These are phyloP conservation scores for Drosophila saltans DNA, from an alignment of 1,140 invertebrate species.

Conservation along the genomic window DNA sequence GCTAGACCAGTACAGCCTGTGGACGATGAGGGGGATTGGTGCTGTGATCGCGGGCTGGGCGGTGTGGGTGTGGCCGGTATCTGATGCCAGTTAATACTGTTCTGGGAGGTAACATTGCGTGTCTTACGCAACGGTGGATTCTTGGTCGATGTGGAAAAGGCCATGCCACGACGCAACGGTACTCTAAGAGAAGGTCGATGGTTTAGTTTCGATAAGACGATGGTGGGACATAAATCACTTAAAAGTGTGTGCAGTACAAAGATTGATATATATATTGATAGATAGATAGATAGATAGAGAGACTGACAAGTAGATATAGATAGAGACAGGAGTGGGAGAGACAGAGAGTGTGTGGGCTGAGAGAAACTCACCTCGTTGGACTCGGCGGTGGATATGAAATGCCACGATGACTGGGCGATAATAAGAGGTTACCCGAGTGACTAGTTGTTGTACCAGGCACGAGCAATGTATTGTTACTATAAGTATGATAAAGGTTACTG, in stretches of 20 bases:
- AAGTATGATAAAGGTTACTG: slow-evolving; percentile 81
- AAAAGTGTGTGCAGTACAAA: slow-evolving; percentile 19
- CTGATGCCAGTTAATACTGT: slow-evolving; percentile 82
- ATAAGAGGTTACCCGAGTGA: slow-evolving; percentile 83
- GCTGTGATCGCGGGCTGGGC: slow-evolving; percentile 70
- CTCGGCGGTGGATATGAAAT: slow-evolving; percentile 91
- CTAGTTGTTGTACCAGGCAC: slow-evolving; percentile 84
- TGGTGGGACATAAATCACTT: slow-evolving; percentile 1
- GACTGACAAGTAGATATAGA: slow-evolving; percentile 13
- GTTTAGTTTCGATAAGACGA: slow-evolving; percentile 40
- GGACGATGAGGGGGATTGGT: slow-evolving; percentile 45
- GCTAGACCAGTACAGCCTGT: slow-evolving; percentile 12
- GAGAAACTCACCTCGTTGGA: slow-evolving; percentile 85
- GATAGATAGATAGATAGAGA: slow-evolving; percentile 10
- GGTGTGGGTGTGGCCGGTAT: slow-evolving; percentile 75
- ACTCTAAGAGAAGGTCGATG: slow-evolving; percentile 77
- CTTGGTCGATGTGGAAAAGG: slow-evolving; percentile 85
- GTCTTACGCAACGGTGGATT: slow-evolving; percentile 90
- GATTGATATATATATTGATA: slow-evolving; percentile 22
- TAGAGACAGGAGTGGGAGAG: slow-evolving; percentile 15
- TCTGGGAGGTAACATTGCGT: slow-evolving; percentile 84
- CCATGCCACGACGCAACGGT: slow-evolving; percentile 87
- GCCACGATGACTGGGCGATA: slow-evolving; percentile 86
- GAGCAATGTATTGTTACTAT: slow-evolving; percentile 84
- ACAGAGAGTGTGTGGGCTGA: slow-evolving; percentile 6